phyloP scores from a whole-genome alignment of 2,113 vertebrate genomes.

The Callionymus lyra region DNA sequence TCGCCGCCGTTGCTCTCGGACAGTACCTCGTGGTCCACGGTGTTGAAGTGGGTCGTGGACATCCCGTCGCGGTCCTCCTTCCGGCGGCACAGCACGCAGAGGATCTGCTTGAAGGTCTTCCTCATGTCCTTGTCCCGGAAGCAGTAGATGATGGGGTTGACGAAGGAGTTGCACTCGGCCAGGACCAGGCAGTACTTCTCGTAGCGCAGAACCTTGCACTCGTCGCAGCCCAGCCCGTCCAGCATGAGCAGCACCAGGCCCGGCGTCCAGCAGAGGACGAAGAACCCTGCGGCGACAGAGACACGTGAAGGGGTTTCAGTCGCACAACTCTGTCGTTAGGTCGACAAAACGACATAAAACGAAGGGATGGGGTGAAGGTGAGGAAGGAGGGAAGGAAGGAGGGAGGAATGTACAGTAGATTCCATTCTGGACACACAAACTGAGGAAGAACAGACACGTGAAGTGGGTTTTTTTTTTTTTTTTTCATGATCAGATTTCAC shows the following conservation, averaged over 20 bases:
- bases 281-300: slow-evolving; percentile 43
- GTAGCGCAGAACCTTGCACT: slow-evolving; percentile 34
- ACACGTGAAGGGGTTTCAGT: too few relatives aligned
- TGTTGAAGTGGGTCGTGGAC: slow-evolving; percentile 51
- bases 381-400: not conserved
- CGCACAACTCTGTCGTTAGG: too few relatives aligned
- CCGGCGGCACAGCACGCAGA: slow-evolving; percentile 42
- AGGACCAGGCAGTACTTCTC: slow-evolving; percentile 70
- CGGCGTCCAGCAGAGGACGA: slow-evolving; percentile 81
- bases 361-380: not conserved
- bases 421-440: too few relatives aligned
- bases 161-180: slow-evolving; percentile 67
- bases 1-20: slow-evolving; percentile 46
- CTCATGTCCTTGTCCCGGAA: slow-evolving; percentile 68
- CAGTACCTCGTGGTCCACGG: slow-evolving; percentile 65
- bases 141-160: slow-evolving; percentile 70
- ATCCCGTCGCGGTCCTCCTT: rapidly evolving
- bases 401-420: not conserved
- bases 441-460: too few relatives aligned
- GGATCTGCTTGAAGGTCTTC: slow-evolving; percentile 57
- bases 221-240: slow-evolving; percentile 40
- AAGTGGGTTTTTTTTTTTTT: too few relatives aligned
- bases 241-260: slow-evolving; percentile 81
- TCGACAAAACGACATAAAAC: too few relatives aligned
- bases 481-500: too few relatives aligned